Conservation (phyloP, 2,797 vertebrate species). For the Dendrocincla fuliginosa region DNA sequence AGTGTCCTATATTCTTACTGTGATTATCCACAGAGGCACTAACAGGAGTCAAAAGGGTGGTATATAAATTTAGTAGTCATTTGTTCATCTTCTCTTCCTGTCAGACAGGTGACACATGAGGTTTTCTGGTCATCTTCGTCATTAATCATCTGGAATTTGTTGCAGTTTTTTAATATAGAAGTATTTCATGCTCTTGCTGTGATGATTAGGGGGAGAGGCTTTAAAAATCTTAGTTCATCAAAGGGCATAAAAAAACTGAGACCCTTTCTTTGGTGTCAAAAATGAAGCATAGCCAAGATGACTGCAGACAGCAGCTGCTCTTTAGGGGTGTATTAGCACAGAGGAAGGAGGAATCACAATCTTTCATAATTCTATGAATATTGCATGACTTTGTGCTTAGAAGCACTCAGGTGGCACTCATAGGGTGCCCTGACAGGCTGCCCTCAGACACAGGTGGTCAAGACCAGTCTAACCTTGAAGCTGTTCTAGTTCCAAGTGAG, state of each 20-base stretch:
- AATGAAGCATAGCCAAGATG: neutral
- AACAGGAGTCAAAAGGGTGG: neutral
- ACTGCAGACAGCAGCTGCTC: neutral
- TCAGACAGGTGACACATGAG: accelerated
- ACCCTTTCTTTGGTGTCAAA: neutral
- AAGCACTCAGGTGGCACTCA: neutral
- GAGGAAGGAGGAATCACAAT: neutral
- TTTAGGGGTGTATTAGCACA: accelerated
- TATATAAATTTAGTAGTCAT: neutral
- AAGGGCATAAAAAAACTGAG: neutral
- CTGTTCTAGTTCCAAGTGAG: neutral
- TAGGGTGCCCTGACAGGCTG: neutral
- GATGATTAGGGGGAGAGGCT: neutral
- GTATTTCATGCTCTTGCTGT: neutral
- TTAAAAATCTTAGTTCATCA: neutral
- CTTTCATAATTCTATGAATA: neutral
- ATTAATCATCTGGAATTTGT: neutral
- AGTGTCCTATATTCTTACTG: neutral
- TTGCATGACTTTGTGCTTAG: neutral
- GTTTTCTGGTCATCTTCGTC: neutral
- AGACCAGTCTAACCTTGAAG: neutral
- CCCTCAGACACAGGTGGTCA: neutral
- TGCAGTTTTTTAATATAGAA: neutral
- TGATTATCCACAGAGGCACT: neutral
- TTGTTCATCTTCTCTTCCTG: neutral